Evolutionary conservation across 1,140 invertebrate genomes (phyloP).

Genomic region (Cydia amplana): DNA sequence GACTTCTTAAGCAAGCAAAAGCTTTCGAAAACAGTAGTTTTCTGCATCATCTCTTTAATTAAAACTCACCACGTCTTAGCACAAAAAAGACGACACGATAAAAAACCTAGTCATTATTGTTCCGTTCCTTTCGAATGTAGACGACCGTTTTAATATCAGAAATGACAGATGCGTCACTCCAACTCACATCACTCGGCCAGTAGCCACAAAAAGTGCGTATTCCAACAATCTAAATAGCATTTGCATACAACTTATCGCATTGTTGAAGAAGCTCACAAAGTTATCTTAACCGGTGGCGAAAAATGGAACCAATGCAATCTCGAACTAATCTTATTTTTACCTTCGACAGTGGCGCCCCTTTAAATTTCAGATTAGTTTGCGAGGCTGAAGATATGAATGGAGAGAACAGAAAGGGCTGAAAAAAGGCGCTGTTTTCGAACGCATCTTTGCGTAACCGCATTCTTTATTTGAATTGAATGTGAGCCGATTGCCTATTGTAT

Average conservation of each 20-base stretch:
- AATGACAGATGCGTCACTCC: slow-evolving; percentile 73
- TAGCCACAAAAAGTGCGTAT: slow-evolving; percentile 48
- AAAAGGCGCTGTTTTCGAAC: slow-evolving; percentile 54
- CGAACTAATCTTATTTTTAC: not conserved
- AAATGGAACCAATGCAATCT: slow-evolving; percentile 4
- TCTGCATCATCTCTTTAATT: slow-evolving; percentile 43
- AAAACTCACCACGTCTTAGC: slow-evolving; percentile 39
- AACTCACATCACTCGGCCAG: slow-evolving; percentile 42
- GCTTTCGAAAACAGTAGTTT: slow-evolving; percentile 19
- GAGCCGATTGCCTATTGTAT: slow-evolving; percentile 41
- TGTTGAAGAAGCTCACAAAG: slow-evolving; percentile 53
- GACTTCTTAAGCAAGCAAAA: not conserved
- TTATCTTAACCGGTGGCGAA: not conserved
- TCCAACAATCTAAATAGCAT: slow-evolving; percentile 58
- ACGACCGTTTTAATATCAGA: slow-evolving; percentile 64
- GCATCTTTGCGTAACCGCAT: slow-evolving; percentile 65
- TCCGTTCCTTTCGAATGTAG: slow-evolving; percentile 49
- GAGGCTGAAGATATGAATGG: not conserved
- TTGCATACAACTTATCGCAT: slow-evolving; percentile 69
- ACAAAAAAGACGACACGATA: slow-evolving; percentile 47
- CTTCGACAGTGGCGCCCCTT: not conserved
- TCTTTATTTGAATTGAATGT: slow-evolving; percentile 61
- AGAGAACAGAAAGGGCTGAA: slow-evolving; percentile 39
- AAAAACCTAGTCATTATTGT: slow-evolving; percentile 51
- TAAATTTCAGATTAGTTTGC: not conserved